These are phyloP conservation scores for Phalloptychus januarius DNA, from an alignment of 2,797 vertebrate species.

Conservation along the genomic window DNA sequence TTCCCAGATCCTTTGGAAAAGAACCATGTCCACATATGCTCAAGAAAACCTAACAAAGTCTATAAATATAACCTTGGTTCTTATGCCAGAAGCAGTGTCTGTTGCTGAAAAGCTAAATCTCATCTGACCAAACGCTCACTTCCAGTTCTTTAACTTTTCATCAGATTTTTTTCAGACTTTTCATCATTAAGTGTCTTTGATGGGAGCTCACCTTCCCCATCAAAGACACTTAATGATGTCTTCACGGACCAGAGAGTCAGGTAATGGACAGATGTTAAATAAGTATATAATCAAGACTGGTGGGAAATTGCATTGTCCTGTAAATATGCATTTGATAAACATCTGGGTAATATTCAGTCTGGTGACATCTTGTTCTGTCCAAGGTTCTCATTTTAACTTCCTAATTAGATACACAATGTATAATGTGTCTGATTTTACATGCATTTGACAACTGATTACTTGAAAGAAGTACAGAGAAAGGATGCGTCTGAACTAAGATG, in stretches of 20 bases:
- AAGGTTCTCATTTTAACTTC: slow-evolving; percentile 15
- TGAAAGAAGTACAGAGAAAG: neutral
- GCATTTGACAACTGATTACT: neutral
- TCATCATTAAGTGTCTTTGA: too few relatives aligned
- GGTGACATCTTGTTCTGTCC: slow-evolving; percentile 15
- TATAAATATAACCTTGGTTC: too few relatives aligned
- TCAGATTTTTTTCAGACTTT: too few relatives aligned
- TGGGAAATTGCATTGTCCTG: slow-evolving; percentile 4
- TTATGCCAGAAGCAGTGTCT: neutral
- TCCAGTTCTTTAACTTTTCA: too few relatives aligned
- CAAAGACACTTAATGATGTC: neutral
- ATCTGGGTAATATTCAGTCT: slow-evolving; percentile 8
- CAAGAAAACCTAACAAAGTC: too few relatives aligned
- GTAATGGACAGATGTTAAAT: neutral
- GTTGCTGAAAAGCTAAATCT: neutral
- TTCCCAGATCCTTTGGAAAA: too few relatives aligned
- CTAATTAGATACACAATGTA: neutral
- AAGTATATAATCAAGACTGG: neutral
- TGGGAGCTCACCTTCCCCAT: too few relatives aligned
- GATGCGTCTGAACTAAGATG: slow-evolving; percentile 10
- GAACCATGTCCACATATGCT: too few relatives aligned
- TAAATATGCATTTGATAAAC: slow-evolving; percentile 11
- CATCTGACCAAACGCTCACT: neutral
- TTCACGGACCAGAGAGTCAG: neutral
- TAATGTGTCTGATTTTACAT: slow-evolving; percentile 2